Conservation (phyloP, 2,797 vertebrate genomes). For the Bothrops alternatus region DNA sequence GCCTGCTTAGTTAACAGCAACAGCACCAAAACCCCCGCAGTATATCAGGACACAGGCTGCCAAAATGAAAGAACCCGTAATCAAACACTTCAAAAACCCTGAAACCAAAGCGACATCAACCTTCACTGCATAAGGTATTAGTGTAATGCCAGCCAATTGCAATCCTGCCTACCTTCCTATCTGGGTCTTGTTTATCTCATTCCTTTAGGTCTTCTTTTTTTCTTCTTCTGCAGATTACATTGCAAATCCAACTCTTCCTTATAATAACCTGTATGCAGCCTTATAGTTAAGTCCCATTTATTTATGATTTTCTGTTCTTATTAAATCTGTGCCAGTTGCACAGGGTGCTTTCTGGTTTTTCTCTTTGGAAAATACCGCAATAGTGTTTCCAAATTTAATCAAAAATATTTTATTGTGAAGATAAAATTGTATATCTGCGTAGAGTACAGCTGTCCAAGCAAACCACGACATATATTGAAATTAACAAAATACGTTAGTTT, state of each 20-base stretch:
- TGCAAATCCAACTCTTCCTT: conserved; percentile 72
- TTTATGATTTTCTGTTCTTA: conserved; percentile 44
- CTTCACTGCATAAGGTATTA: conserved; percentile 67
- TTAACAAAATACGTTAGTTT: conserved; percentile 61
- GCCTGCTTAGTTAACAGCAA: conserved; percentile 75
- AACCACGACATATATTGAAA: conserved; percentile 63
- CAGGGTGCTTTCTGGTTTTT: conserved; percentile 53
- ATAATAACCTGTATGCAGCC: conserved; percentile 71
- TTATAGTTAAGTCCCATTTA: conserved; percentile 72
- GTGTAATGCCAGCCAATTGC: conserved; percentile 66
- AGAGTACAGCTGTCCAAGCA: conserved; percentile 43
- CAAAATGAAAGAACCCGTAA: conserved; percentile 70
- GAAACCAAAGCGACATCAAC: conserved; percentile 70
- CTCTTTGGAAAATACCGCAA: conserved; percentile 59
- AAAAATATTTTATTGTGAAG: conserved; percentile 35
- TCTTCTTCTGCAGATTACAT: conserved; percentile 64
- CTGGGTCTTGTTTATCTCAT: conserved; percentile 66
- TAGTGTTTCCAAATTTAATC: conserved; percentile 40
- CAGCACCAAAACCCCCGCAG: conserved; percentile 46
- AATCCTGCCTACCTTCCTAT: conserved; percentile 45
- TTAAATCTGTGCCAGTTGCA: conserved; percentile 56
- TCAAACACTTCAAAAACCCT: conserved; percentile 66
- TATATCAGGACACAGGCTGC: conserved; percentile 75
- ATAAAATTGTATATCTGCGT: conserved; percentile 56
- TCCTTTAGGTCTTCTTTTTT: conserved; percentile 51